Percentiles rank a stretch among this genome's conserved stretches.
Evolutionary conservation across 2,797 vertebrate species (phyloP).

Genomic region (Sparidentex hasta): DNA sequence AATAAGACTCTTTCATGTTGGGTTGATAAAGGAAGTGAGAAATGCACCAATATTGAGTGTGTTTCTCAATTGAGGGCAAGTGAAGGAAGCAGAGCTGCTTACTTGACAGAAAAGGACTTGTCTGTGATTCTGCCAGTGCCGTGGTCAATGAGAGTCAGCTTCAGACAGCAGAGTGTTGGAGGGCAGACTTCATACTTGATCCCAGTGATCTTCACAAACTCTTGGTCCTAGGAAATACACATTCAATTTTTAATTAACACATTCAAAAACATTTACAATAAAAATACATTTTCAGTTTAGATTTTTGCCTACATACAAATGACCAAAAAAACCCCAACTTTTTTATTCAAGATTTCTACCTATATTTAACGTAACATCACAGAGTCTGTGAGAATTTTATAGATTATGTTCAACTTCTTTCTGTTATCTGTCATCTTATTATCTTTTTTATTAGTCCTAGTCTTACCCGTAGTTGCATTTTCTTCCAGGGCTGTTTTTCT

Average conservation of each 20-base stretch:
- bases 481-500: conserved; percentile 96
- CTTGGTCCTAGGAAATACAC: conserved; percentile 91
- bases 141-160: conserved; percentile 94
- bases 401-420: neutral
- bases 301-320: neutral
- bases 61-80: neutral
- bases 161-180: conserved; percentile 96
- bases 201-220: conserved; percentile 98
- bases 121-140: conserved; percentile 92
- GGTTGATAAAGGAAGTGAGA: neutral
- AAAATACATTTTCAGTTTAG: neutral
- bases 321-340: neutral
- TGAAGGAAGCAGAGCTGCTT: conserved; percentile 42
- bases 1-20: neutral
- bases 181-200: conserved; percentile 97
- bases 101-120: conserved; percentile 97
- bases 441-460: conserved; percentile 72
- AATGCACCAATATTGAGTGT: neutral
- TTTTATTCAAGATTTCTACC: neutral
- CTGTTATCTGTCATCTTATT: neutral
- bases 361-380: neutral
- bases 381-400: neutral
- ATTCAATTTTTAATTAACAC: conserved; percentile 5
- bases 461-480: conserved; percentile 94
- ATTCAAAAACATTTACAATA: neutral